Conservation (phyloP, 2,888 invertebrate species). For the Orchesella flavescens region DNA sequence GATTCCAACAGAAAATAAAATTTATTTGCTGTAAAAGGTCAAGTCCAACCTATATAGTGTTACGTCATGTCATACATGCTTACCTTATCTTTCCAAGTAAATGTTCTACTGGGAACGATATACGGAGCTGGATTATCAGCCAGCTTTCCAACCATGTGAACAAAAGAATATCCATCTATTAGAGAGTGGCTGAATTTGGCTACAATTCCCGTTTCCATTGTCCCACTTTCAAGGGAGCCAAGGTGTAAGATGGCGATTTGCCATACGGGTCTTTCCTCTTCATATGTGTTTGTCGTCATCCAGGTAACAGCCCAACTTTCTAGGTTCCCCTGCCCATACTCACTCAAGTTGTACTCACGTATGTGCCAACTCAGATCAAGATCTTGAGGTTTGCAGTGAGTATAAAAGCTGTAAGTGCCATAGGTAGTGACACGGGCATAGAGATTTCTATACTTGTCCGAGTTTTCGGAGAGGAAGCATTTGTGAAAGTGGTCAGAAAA, state of each 20-base stretch:
- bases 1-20: not conserved
- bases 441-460: constrained; percentile 54
- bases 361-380: constrained; percentile 58
- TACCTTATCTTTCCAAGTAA: constrained; percentile 49
- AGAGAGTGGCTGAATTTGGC: constrained; percentile 64
- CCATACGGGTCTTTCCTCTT: constrained; percentile 50
- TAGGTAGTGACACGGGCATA: constrained; percentile 54
- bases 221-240: constrained; percentile 17
- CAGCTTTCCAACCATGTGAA: constrained; percentile 61
- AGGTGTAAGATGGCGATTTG: constrained; percentile 55
- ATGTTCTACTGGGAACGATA: constrained; percentile 35
- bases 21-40: not conserved
- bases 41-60: too few species aligned
- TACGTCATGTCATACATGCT: not conserved
- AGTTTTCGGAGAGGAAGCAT: constrained; percentile 49
- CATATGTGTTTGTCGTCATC: constrained; percentile 59
- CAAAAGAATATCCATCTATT: constrained; percentile 59
- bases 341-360: constrained; percentile 25
- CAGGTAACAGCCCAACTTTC: constrained; percentile 58
- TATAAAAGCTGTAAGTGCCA: constrained; percentile 44
- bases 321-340: constrained; percentile 47
- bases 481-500: constrained; percentile 59
- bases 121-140: constrained; percentile 57
- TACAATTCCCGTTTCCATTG: constrained; percentile 55
- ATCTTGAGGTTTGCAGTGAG: constrained; percentile 41